Evolutionary conservation across 30 jellyfish, hydroid and myxozoan species (phyloP), one percentile per base, ranked within the genome.

Genomic region (Nemopilema nomurai): DNA sequence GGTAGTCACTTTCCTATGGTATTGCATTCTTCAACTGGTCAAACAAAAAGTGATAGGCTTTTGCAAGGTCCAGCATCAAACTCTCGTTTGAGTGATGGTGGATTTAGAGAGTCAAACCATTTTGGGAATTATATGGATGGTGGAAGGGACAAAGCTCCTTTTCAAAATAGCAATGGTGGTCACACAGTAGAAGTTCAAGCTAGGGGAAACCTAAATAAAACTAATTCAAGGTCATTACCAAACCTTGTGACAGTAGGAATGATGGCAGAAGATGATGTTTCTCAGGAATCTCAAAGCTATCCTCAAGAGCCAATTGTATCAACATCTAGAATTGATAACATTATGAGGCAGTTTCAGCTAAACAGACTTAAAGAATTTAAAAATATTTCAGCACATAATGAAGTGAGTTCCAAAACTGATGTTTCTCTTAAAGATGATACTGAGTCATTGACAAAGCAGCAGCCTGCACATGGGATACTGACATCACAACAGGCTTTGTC

Each of bases 341-440:
- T 93, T 0, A 93, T 93, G 98, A 80, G 85, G 27, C 97, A 93
- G 76, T 93, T 72, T 74, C 93, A 83, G 62, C 89, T 93, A 49
- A 85, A 88, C 49, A 81, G 98, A 32, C 31, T 93, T 8, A 51
- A 81, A 80, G 89, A 80, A 28, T 80, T 80, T 66, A 79, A 80
- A 0, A 79, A 68, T 19, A 41, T 18, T 4, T 9, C 89, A 16
- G 41, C 26, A 0, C 27, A 49, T 20, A 76, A 53, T 69, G 72
- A 33, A 4, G 28, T 68, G 13, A 28, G 7, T 13, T 7, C 18
- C 0, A 25, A 20, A 8, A 67, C n/a, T n/a, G 52, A 8, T 0
- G 8, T 9, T 20, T 1, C 18, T 26, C 18, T 19, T 49, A 16
- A 20, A 26, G 69, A 79, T 18, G 24, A 49, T 33, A 23, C 52